Evolutionary conservation across 1,140 invertebrate genomes (phyloP), one percentile per base, ranked within the genome.

Genomic region (Heliconius hewitsoni): DNA sequence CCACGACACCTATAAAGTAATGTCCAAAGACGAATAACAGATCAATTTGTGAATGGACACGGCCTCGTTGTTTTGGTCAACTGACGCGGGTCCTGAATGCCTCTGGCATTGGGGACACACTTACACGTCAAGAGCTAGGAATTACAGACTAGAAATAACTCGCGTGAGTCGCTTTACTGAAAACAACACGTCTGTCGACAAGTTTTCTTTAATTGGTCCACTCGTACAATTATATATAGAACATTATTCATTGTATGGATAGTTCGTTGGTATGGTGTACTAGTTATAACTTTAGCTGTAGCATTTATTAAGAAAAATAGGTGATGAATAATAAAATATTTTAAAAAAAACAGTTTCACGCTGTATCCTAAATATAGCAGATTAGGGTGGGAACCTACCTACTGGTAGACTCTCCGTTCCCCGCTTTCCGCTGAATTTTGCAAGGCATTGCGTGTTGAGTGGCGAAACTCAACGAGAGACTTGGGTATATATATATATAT

Each of bases 61-160:
- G 87, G 82, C 88, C 87, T 85, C 85, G 87, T 86, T 90, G 89
- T 89, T 90, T 90, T 92, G 89, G 89, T 90, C 85, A 89, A 83
- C 79, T 91, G 91, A 92, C 91, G 90, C 83, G 87, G 84, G 89
- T 82, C 86, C 90, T 83, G 84, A 86, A 89, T 90, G 83, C 80
- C 82, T 81, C 85, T 72, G 80, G 80, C 74, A 78, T 72, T 42
- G 79, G 77, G 30, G 83, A 84, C 82, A 83, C 82, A 84, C 84
- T 86, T 84, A 85, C 84, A 85, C 85, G 84, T 86, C 87, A 85
- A 85, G 80, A 75, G 78, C 71, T 74, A 82, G 80, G 82, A 87
- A 86, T 85, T 77, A 76, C 71, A 73, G 82, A 76, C 81, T 82
- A 81, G 77, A 76, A 82, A 82, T 82, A 81, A 79, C 60, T 57